Evolutionary conservation across 2,888 invertebrate genomes (phyloP).

Genomic region (Apamea sordens): DNA sequence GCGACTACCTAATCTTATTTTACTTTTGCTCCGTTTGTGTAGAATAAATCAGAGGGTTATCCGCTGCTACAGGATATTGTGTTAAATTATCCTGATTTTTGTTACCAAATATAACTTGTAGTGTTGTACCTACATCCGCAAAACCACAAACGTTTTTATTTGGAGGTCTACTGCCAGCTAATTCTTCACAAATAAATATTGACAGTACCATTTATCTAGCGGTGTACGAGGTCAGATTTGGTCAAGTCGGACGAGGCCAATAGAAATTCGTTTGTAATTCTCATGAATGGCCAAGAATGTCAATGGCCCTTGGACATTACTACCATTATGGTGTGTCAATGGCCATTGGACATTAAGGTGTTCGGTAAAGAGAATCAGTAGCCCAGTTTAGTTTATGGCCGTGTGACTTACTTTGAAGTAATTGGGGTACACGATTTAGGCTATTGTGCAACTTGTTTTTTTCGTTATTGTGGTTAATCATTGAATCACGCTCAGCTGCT

Average conservation of each 20-base stretch:
- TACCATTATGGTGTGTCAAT: constrained; percentile 45
- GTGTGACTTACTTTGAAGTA: constrained; percentile 38
- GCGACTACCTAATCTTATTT: constrained; percentile 1
- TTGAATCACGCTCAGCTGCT: neutral
- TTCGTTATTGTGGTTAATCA: neutral
- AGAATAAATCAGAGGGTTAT: neutral
- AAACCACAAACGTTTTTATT: constrained; percentile 12
- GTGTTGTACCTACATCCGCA: constrained; percentile 6
- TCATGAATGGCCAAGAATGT: constrained; percentile 65
- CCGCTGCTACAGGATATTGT: constrained; percentile 2
- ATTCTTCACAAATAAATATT: constrained; percentile 58
- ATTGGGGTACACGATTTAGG: constrained; percentile 35
- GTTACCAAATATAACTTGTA: neutral
- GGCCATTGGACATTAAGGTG: constrained; percentile 45
- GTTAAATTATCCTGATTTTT: neutral
- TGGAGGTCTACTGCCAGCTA: constrained; percentile 3
- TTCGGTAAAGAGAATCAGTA: constrained; percentile 35
- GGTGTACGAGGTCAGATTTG: constrained; percentile 71
- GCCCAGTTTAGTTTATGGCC: constrained; percentile 37
- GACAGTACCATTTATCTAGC: constrained; percentile 65
- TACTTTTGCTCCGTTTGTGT: neutral
- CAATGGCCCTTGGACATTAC: constrained; percentile 48
- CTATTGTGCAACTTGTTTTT: constrained; percentile 25
- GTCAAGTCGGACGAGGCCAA: constrained; percentile 73
- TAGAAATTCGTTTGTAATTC: constrained; percentile 62